Percentiles rank a stretch among this genome's conserved stretches.
Evolutionary conservation across 2,797 vertebrate genomes (phyloP).

Genomic region (Chlorospingus semifuscus): DNA sequence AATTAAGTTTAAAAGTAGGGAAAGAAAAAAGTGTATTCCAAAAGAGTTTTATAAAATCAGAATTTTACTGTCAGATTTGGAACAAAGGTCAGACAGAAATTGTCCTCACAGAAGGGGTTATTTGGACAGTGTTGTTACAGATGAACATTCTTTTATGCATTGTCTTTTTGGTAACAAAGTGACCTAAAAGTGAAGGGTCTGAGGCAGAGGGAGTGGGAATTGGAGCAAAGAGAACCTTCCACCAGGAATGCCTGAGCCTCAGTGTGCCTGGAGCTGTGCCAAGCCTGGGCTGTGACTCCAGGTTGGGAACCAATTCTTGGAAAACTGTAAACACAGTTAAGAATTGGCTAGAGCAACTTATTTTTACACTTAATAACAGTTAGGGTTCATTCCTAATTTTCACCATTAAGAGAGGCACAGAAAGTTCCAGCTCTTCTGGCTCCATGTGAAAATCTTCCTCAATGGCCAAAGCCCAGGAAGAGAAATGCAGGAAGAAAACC

Average conservation of each 20-base stretch:
- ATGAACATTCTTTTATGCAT: neutral
- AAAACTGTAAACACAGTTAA: neutral
- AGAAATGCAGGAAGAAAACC: neutral
- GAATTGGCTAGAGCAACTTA: neutral
- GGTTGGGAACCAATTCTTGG: neutral
- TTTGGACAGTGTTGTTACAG: neutral
- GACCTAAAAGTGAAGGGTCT: slow-evolving; percentile 27
- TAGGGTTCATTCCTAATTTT: neutral
- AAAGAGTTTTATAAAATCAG: neutral
- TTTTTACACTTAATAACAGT: neutral
- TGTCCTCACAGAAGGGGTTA: neutral
- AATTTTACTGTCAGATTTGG: neutral
- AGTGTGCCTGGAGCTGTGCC: neutral
- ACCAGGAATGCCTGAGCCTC: neutral
- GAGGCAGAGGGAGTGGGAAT: slow-evolving; percentile 2
- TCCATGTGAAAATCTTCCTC: neutral
- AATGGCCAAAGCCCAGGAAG: neutral
- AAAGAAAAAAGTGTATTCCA: neutral
- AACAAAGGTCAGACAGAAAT: neutral
- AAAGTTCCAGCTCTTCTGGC: neutral
- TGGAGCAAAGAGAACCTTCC: slow-evolving; percentile 40
- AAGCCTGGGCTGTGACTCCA: neutral
- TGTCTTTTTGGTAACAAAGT: neutral
- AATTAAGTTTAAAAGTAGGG: neutral
- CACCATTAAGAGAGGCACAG: neutral